Conservation (phyloP, 2,888 invertebrate genomes). For the Apodemia mormo region DNA sequence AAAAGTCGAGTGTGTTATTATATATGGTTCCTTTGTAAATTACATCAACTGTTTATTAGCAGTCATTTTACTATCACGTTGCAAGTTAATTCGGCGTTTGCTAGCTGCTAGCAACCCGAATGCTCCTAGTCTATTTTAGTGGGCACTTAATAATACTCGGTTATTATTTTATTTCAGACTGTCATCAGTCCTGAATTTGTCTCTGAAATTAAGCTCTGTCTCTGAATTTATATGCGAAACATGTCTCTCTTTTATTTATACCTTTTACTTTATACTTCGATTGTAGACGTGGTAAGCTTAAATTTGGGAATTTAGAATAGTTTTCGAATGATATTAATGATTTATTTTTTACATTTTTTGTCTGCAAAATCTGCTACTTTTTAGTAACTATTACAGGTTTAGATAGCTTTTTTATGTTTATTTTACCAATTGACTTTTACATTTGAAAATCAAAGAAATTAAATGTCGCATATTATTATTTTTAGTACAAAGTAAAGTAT, state of each 20-base stretch:
- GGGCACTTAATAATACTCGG: too few species aligned
- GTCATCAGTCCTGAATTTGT: not conserved
- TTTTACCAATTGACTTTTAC: slow-evolving; percentile 10
- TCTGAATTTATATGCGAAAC: not conserved
- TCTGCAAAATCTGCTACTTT: not conserved
- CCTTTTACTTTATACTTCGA: not conserved
- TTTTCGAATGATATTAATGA: not conserved
- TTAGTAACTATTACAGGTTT: not conserved
- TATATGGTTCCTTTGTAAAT: too few species aligned
- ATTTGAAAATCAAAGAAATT: slow-evolving; percentile 6
- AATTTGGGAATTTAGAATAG: too few species aligned
- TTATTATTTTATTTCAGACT: not conserved
- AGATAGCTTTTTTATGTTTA: not conserved
- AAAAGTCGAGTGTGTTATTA: too few species aligned
- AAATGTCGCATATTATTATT: slow-evolving; percentile 8
- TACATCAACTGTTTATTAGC: too few species aligned
- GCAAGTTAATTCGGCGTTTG: too few species aligned
- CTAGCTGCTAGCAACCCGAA: too few species aligned
- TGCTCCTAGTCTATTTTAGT: too few species aligned
- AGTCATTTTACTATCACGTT: too few species aligned
- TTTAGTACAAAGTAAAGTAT: slow-evolving; percentile 4
- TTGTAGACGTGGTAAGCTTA: not conserved
- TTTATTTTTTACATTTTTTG: not conserved
- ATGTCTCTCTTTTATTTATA: not conserved
- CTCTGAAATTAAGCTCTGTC: not conserved